Base-by-base conservation (phyloP, 2,888 invertebrate genomes). In the Chelonus formosanus region DNA sequence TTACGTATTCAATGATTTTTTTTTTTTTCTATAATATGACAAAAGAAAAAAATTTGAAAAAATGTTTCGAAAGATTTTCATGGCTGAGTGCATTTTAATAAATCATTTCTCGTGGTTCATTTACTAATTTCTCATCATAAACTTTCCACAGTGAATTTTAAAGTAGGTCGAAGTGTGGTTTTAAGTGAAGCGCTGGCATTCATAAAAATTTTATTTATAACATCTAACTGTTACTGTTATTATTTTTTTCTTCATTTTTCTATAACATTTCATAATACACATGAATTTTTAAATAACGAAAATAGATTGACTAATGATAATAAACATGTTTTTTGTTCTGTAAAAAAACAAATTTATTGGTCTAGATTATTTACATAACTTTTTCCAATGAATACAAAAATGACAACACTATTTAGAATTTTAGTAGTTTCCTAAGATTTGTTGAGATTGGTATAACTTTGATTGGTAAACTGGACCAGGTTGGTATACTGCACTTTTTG, bases 341-440 rank as follows among this genome's bases (percentile, higher is more conserved):
- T 65, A 75, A 67, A 76, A 78, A 79, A 60, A 58, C 77, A 72
- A 83, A 83, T 84, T 83, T 84, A 82, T 83, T 81, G 74, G 74
- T 76, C 83, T 83, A 83, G 75, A 80, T 75, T 83, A 83, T 83
- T 75, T 84, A 84, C 83, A 84, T 72, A 73, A 72, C 73, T 68
- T 67, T 67, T 59, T 63, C 66, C 65, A 58, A 32, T 35, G 34
- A 47, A 47, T 10, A 47, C 4, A 32, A 35, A 34, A 58, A 58
- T 35, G 32, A 40, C 20, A n/a, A 34, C 5, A 10, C 20, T 20
- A 20, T 20, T 20, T 20, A 20, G 20, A 6, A 45, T 65, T 40
- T 74, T 73, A 80, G 69, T 77, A 80, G 20, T 65, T 52, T 60
- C 76, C 76, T 71, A 76, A 62, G 64, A 73, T 68, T 65, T 74